phyloP scores from a whole-genome alignment of 2,797 vertebrate species.

The Anguilla obscura region DNA sequence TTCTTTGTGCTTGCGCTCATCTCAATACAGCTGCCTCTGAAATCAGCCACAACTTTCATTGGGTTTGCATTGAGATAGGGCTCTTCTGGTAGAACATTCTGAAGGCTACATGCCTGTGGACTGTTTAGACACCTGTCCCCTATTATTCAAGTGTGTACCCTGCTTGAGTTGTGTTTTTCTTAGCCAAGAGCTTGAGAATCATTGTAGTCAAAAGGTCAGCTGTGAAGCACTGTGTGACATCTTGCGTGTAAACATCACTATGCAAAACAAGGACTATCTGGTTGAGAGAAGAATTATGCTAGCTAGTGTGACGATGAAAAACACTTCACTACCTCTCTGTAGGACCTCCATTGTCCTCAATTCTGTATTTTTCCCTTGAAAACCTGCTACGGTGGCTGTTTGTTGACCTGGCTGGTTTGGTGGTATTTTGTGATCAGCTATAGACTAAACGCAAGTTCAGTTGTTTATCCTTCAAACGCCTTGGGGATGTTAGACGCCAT shows the following conservation, averaged over 20 bases:
- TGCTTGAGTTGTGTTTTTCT: background rate
- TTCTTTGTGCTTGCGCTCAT: background rate
- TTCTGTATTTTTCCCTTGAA: background rate
- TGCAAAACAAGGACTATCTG: background rate
- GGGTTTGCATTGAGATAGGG: background rate
- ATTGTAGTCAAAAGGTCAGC: background rate
- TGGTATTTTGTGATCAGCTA: background rate
- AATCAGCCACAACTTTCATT: background rate
- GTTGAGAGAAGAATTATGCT: slow-evolving; percentile 48
- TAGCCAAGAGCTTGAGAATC: background rate
- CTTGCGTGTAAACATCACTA: background rate
- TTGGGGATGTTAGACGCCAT: background rate
- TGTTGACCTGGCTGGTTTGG: background rate
- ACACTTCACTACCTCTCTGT: slow-evolving; percentile 47
- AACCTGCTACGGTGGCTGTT: background rate
- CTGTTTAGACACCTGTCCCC: background rate
- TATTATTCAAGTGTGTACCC: background rate
- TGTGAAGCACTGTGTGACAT: background rate
- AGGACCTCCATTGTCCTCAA: slow-evolving; percentile 47
- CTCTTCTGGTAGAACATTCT: slow-evolving; percentile 17
- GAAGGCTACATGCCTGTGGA: slow-evolving; percentile 2
- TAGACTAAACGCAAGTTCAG: background rate
- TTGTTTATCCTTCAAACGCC: background rate
- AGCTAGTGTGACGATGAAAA: slow-evolving; percentile 48
- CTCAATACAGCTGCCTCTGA: background rate